phyloP scores from a whole-genome alignment of 2,113 vertebrate species.

The Xiphias gladius region DNA sequence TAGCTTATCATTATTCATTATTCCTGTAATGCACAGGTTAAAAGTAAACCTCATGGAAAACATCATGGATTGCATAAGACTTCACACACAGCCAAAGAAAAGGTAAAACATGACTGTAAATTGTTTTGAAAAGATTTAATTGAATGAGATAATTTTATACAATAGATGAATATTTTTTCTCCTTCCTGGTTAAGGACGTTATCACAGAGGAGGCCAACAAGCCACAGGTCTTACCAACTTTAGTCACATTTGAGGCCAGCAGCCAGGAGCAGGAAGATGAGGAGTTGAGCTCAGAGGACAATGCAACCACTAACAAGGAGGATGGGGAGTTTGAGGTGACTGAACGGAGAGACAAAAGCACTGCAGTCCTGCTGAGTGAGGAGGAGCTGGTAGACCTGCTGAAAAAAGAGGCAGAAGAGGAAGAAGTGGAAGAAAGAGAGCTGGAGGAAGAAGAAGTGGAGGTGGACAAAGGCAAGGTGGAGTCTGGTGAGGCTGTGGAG shows the following conservation, averaged over 20 bases:
- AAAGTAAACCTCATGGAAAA: constrained; percentile 76
- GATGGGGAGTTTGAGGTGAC: constrained; percentile 33
- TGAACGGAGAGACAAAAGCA: constrained; percentile 45
- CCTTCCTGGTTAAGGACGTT: constrained; percentile 51
- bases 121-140: background rate
- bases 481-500: constrained; percentile 10
- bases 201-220: constrained; percentile 65
- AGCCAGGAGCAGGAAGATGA: constrained; percentile 75
- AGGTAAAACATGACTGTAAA: constrained; percentile 63
- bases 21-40: constrained; percentile 62
- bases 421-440: constrained; percentile 52
- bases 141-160: background rate
- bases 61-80: constrained; percentile 63
- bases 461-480: constrained; percentile 3
- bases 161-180: background rate
- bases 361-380: constrained; percentile 79
- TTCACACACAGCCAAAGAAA: constrained; percentile 64
- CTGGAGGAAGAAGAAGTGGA: constrained; percentile 44
- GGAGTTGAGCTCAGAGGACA: constrained; percentile 67
- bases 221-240: constrained; percentile 70
- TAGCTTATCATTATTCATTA: background rate
- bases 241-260: constrained; percentile 68
- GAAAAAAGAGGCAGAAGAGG: constrained; percentile 71
- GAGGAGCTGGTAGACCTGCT: constrained; percentile 77
- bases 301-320: constrained; percentile 46